These are phyloP conservation scores for Coluber constrictor DNA, from an alignment of 2,797 vertebrate species.

Conservation along the genomic window DNA sequence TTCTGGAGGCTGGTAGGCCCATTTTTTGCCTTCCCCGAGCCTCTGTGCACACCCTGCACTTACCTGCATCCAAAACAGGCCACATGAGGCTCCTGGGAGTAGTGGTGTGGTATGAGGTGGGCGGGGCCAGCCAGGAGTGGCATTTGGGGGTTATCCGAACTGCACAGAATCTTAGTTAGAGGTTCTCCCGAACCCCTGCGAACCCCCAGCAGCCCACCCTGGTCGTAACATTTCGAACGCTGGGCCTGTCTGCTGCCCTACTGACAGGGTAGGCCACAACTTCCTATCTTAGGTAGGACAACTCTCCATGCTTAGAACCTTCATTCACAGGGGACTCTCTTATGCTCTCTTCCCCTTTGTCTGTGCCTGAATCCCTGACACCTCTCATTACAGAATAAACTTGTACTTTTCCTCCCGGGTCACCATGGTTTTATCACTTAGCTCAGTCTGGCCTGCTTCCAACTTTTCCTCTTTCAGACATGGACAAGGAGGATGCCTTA, in stretches of 20 bases:
- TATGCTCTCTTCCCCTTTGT: not conserved
- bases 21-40: too few species aligned
- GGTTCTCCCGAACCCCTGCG: too few species aligned
- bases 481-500: conserved; percentile 75
- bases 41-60: too few species aligned
- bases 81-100: too few species aligned
- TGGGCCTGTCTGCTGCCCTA: not conserved
- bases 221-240: not conserved
- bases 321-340: not conserved
- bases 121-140: too few species aligned
- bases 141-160: too few species aligned
- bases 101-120: too few species aligned
- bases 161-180: too few species aligned
- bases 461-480: conserved; percentile 55
- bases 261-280: not conserved
- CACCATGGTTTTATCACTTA: not conserved
- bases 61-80: too few species aligned
- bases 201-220: too few species aligned
- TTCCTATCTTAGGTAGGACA: not conserved
- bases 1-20: too few species aligned
- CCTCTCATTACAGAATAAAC: not conserved
- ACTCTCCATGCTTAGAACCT: not conserved
- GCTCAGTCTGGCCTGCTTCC: conserved; percentile 15
- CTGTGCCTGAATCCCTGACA: not conserved
- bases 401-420: not conserved